Evolutionary conservation across 2,888 invertebrate species (phyloP), one percentile per base, ranked within the genome.

Genomic region (Zele albiditarsus): DNA sequence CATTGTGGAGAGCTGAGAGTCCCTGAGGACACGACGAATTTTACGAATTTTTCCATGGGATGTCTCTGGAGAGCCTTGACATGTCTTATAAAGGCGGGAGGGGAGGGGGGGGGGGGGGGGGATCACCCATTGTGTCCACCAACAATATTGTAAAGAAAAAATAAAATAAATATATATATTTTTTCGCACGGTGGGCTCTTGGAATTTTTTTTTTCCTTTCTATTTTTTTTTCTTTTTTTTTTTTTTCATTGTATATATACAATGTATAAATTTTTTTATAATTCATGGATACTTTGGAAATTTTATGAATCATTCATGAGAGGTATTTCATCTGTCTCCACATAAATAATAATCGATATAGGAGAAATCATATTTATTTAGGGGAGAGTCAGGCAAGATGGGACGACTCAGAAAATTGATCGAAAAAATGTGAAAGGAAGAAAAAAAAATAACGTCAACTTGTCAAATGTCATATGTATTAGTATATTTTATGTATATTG

Each of bases 11-110:
- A 46, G 1, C 16, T n/a, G n/a, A 46, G 46, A 46, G 25, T 53
- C 33, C 57, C 53, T 42, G 74, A 14, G 46, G 74, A 68, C 62
- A 33, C 68, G 69, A 74, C 62, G 69, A 33, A 72, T 66, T 58
- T 66, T 12, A 66, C 57, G 53, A 66, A 66, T 72, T 65, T 73
- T 66, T 66, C 73, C 66, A 33, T 46, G 27, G 67, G 67, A 73
- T 58, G 46, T 66, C 73, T 67, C 73, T 20, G 12, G 73, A 57
- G 73, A 67, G 66, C 27, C 46, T 58, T 28, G 27, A 57, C 57
- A 67, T 73, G 57, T 53, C 73, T 58, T n/a, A 33, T 65, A 46
- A 28, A 63, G 20, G 8, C 28, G 28, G 31, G 28, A 38, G 38
- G 31, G 65, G 33, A 63, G 33, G 33, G 25, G 25, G 27, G 25